These are phyloP conservation scores for Anguilla megastoma DNA, from an alignment of 2,797 vertebrate species.

Conservation along the genomic window DNA sequence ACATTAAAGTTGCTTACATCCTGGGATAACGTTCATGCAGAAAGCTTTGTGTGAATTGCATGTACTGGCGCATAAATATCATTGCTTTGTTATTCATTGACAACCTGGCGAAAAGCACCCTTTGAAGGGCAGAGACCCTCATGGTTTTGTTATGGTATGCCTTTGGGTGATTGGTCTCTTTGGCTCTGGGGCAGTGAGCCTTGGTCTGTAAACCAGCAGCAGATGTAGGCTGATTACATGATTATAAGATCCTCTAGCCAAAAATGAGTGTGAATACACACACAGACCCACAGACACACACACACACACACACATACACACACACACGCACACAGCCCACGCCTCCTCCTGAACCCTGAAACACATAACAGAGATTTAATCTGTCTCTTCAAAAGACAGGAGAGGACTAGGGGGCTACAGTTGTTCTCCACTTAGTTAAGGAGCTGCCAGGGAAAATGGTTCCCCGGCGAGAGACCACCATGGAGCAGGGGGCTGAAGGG, in stretches of 20 bases:
- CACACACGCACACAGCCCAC: neutral
- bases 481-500: conserved; percentile 63
- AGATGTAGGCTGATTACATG: conserved; percentile 27
- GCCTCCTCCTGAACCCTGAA: conserved; percentile 18
- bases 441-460: conserved; percentile 62
- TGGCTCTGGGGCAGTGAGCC: neutral
- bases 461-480: conserved; percentile 72
- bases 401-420: conserved; percentile 46
- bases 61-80: neutral
- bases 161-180: conserved; percentile 3
- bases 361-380: conserved; percentile 41
- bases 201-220: conserved; percentile 3
- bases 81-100: neutral
- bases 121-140: neutral
- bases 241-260: neutral
- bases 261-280: neutral
- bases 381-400: conserved; percentile 37
- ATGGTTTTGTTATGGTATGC: neutral
- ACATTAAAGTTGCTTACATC: neutral
- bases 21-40: neutral
- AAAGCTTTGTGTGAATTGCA: neutral
- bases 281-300: neutral
- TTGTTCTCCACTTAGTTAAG: conserved; percentile 60
- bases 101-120: neutral
- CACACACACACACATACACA: conserved; percentile 15